Conservation (phyloP, 2,888 invertebrate genomes). For the Drosophila phalerata region DNA sequence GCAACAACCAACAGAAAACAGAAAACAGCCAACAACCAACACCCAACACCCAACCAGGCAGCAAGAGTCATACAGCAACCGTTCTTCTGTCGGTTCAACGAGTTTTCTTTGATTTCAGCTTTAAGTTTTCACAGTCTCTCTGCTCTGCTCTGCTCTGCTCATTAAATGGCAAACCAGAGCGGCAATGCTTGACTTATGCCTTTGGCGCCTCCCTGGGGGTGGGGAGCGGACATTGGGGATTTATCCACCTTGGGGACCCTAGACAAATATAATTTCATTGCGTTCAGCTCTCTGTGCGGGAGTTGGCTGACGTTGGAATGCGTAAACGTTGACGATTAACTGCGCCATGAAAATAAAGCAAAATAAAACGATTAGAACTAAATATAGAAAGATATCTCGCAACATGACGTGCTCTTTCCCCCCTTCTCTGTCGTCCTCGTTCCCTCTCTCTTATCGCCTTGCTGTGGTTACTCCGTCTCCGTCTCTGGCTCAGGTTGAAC, state of each 20-base stretch:
- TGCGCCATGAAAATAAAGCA: slow-evolving; percentile 85
- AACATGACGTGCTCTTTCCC: slow-evolving; percentile 74
- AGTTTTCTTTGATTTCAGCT: slow-evolving; percentile 54
- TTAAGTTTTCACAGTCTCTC: slow-evolving; percentile 35
- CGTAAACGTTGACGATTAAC: slow-evolving; percentile 85
- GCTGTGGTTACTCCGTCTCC: not conserved
- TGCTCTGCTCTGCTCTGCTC: slow-evolving; percentile 29
- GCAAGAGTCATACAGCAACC: not conserved
- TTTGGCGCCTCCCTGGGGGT: not conserved
- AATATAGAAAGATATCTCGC: slow-evolving; percentile 85
- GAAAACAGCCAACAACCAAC: slow-evolving; percentile 14
- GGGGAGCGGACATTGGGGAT: not conserved
- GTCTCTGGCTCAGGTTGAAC: not conserved
- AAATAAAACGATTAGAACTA: slow-evolving; percentile 85
- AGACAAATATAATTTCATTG: slow-evolving; percentile 83
- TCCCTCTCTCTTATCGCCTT: not conserved
- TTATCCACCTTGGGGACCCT: slow-evolving; percentile 30
- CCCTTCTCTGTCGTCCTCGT: slow-evolving; percentile 11
- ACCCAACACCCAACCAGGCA: slow-evolving; percentile 6
- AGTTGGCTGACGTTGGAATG: slow-evolving; percentile 83
- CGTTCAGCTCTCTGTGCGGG: slow-evolving; percentile 82
- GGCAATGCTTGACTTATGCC: slow-evolving; percentile 44
- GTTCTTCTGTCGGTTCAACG: slow-evolving; percentile 23
- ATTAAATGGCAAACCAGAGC: slow-evolving; percentile 38
- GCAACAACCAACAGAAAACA: slow-evolving; percentile 31